Base-by-base conservation (phyloP, 2,113 vertebrate genomes). In the Pionites leucogaster region DNA sequence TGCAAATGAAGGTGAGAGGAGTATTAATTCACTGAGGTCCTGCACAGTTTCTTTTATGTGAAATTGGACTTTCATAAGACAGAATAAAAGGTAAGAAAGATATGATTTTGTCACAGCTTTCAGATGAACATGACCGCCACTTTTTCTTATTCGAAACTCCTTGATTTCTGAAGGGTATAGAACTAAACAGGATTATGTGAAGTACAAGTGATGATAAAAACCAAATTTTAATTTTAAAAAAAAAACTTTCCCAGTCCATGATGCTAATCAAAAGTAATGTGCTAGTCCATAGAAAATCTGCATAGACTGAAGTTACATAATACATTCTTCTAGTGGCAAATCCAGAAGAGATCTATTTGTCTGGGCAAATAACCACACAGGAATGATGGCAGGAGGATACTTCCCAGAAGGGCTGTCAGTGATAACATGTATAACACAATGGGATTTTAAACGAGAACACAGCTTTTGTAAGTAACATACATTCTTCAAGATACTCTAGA, bases 371-470 rank as follows among this genome's bases (percentile, higher is more conserved):
- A 94, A 95, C 57, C 71, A 82, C 88, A 59, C 27, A 93, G 71
- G 64, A 95, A 94, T 69, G 90, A 97, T 77, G 60, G 93, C 92
- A 97, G 91, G 49, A 97, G 82, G 84, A 86, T 63, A 63, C 53
- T 83, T 92, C 86, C 94, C 93, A 89, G 85, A 96, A 96, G 70
- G 90, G 80, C 74, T 97, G 95, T 96, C 96, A 97, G 91, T 71
- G 90, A 84, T 95, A 96, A 94, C 25, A 22, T 90, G 44, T 67
- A 82, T 70, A 86, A 96, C 25, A 1, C 93, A 96, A 92, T 79
- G 91, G 70, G 92, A 97, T 92, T 97, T 97, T 93, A 97, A 98
- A 97, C 64, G 96, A 97, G 95, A 96, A 90, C 67, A 78, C 39
- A 65, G 83, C 59, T 95, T 96, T 79, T 88, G 90, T 96, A 97